These are phyloP conservation scores for Lycocorax pyrrhopterus DNA, from an alignment of 2,113 vertebrate genomes.

Conservation along the genomic window DNA sequence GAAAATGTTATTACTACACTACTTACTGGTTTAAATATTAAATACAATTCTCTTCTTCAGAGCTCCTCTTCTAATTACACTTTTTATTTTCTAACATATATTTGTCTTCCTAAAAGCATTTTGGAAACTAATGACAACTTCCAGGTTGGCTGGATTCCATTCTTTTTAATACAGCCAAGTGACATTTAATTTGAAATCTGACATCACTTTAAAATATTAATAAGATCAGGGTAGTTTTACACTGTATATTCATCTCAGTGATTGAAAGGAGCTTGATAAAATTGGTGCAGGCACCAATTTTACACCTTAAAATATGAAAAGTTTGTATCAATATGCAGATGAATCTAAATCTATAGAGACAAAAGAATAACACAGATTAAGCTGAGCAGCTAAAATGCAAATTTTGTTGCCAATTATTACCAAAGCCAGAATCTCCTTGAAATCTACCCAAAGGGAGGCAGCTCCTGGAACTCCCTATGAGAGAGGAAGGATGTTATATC, in stretches of 20 bases:
- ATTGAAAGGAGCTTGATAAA: background rate
- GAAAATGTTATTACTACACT: background rate
- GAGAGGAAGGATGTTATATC: background rate
- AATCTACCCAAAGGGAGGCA: background rate
- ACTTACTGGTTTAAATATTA: conserved; percentile 53
- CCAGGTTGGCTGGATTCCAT: conserved; percentile 47
- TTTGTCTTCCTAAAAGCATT: conserved; percentile 55
- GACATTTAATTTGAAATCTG: conserved; percentile 65
- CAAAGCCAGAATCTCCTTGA: background rate
- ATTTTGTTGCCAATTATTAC: background rate
- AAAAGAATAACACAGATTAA: background rate
- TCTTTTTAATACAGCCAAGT: conserved; percentile 51
- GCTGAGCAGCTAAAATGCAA: background rate
- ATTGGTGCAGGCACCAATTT: background rate
- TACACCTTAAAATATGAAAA: background rate
- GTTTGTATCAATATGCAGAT: background rate
- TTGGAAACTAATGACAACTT: conserved; percentile 52
- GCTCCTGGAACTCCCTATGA: background rate
- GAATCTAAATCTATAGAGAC: background rate
- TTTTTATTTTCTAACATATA: conserved; percentile 26
- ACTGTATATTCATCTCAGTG: background rate
- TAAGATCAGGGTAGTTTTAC: conserved; percentile 11
- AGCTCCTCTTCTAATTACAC: conserved; percentile 35
- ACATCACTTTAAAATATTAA: conserved; percentile 64
- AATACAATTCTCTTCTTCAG: conserved; percentile 4